Evolutionary conservation across 2,797 vertebrate genomes (phyloP).

Genomic region (Myotis daubentonii): DNA sequence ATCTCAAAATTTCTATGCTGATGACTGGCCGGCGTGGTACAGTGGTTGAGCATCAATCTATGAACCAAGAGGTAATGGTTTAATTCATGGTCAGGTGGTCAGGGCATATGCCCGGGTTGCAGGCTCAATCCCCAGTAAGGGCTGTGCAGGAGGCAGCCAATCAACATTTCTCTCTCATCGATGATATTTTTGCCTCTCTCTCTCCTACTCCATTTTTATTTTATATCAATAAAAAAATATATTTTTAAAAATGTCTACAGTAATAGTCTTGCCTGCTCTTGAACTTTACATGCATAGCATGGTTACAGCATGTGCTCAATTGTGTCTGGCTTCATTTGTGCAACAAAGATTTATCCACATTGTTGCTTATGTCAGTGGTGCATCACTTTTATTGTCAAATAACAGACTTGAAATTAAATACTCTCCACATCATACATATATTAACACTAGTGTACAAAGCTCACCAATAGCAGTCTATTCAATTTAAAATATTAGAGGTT

Average conservation of each 20-base stretch:
- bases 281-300: not conserved
- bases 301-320: not conserved
- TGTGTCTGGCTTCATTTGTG: not conserved
- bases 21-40: no score
- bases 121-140: no score
- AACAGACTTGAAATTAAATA: not conserved
- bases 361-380: not conserved
- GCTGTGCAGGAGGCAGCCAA: no score
- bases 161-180: no score
- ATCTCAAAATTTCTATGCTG: not conserved
- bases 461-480: not conserved
- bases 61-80: no score
- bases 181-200: no score
- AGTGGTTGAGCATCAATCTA: no score
- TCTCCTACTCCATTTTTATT: no score
- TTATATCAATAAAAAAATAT: no score
- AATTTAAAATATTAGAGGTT: not conserved
- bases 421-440: not conserved
- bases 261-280: not conserved
- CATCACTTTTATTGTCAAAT: not conserved
- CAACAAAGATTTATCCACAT: not conserved
- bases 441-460: not conserved
- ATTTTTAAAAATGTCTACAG: not conserved
- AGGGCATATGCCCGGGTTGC: no score
- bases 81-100: no score